These are phyloP conservation scores for Drosophila helvetica DNA, from an alignment of 2,888 invertebrate genomes.

Conservation along the genomic window DNA sequence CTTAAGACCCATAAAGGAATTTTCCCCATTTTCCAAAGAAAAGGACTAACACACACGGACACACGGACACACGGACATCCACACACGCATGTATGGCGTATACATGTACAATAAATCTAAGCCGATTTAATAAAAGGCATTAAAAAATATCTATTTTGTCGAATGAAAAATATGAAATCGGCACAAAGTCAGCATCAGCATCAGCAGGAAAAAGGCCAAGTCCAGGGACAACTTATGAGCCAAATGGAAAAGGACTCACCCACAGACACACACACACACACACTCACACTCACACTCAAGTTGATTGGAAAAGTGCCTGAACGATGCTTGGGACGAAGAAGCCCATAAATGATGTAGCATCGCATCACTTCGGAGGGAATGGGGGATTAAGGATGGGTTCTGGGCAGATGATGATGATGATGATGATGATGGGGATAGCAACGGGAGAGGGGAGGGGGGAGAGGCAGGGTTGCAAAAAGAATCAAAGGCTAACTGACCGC, in stretches of 20 bases:
- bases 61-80: conserved; percentile 18
- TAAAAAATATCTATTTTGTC: conserved; percentile 74
- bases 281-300: conserved; percentile 52
- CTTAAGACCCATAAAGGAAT: conserved; percentile 69
- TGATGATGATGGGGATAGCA: conserved; percentile 5
- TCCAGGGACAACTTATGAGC: not conserved
- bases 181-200: conserved; percentile 72
- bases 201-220: conserved; percentile 51
- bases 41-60: conserved; percentile 47
- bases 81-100: conserved; percentile 26
- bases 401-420: conserved; percentile 17
- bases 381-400: conserved; percentile 7
- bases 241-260: conserved; percentile 43
- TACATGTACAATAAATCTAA: conserved; percentile 72
- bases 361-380: conserved; percentile 28
- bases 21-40: conserved; percentile 47
- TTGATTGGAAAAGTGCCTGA: conserved; percentile 73
- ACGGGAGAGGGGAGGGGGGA: not conserved
- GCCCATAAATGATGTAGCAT: conserved; percentile 53
- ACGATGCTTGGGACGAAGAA: conserved; percentile 42
- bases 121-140: conserved; percentile 80
- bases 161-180: conserved; percentile 74
- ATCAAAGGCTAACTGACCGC: conserved; percentile 52
- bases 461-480: conserved; percentile 26
- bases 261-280: conserved; percentile 17